Base-by-base conservation (phyloP, 1,140 invertebrate species). In the Ladona fulva region DNA sequence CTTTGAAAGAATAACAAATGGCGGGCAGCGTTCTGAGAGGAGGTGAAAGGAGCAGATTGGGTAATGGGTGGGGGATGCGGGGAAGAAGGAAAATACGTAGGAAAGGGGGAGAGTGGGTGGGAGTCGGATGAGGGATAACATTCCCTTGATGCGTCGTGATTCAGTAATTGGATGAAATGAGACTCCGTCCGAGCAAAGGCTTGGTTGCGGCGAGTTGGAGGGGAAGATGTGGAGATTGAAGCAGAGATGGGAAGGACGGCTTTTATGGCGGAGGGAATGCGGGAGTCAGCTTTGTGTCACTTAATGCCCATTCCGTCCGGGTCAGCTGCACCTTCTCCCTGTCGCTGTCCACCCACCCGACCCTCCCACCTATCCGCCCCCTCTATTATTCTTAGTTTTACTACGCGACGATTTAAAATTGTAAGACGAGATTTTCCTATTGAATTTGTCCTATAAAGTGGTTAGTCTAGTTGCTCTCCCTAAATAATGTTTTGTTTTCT, bases 91-190 rank as follows among this genome's bases (percentile, higher is more conserved):
- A 52, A 52, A 52, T 10, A 52, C 10, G n/a, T n/a, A n/a, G n/a
- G 44, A 52, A 19, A 12, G 52, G 12, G 12, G 52, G 3, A 66
- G 52, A 66, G 52, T 66, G 52, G 52, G n/a, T 66, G 52, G 52
- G 1, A 12, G 52, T 66, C 52, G 52, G 52, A 12, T 12, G 52
- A 66, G 52, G 52, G 52, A 66, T 66, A 66, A 22, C 52, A 66
- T 66, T 66, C 52, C 52, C 52, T 66, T 66, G 52, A 66, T 66
- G 52, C 52, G 52, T 66, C n/a, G 52, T 66, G 52, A 66, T 66
- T 66, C 52, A 66, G 52, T 66, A 66, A 66, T 66, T 66, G 52
- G 52, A 66, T 66, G 52, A 66, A 66, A 66, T 66, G 52, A 66
- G 52, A 66, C 12, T 66, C 52, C 3, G 52, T 22, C 52, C 1